phyloP scores from a whole-genome alignment of 2,113 vertebrate genomes.

The Circaetus cinerascens region DNA sequence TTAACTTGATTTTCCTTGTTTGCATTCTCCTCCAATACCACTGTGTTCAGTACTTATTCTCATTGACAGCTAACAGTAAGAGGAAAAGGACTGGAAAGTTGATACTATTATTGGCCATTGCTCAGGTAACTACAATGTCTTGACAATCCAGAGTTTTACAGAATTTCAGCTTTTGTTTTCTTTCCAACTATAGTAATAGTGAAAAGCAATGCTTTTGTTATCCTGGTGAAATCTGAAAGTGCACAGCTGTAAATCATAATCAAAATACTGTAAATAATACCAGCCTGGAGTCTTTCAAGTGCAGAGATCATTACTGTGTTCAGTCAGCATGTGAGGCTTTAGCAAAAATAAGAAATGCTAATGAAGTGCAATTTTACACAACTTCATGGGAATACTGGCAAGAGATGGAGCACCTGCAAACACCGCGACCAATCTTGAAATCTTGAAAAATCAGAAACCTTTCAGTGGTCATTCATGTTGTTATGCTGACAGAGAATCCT shows the following conservation, averaged over 20 bases:
- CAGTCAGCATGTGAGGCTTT: background rate
- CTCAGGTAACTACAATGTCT: background rate
- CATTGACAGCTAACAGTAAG: background rate
- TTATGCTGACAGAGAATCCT: background rate
- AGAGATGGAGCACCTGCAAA: background rate
- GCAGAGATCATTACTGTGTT: background rate
- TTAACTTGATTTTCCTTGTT: background rate
- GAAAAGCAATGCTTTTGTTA: background rate
- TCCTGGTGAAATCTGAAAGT: background rate
- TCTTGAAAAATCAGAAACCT: background rate
- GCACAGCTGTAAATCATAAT: background rate
- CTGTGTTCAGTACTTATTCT: background rate
- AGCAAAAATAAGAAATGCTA: background rate
- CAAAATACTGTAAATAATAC: background rate
- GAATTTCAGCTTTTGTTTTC: background rate
- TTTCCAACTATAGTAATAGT: background rate
- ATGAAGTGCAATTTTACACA: background rate
- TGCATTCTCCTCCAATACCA: background rate
- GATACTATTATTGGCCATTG: background rate
- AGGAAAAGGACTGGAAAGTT: background rate
- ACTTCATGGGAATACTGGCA: accelerated
- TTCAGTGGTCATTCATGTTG: background rate
- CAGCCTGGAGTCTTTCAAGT: background rate
- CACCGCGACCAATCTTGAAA: accelerated
- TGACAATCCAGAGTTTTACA: background rate